Conservation (phyloP, 1,140 invertebrate species). For the Diachasmimorpha longicaudata region DNA sequence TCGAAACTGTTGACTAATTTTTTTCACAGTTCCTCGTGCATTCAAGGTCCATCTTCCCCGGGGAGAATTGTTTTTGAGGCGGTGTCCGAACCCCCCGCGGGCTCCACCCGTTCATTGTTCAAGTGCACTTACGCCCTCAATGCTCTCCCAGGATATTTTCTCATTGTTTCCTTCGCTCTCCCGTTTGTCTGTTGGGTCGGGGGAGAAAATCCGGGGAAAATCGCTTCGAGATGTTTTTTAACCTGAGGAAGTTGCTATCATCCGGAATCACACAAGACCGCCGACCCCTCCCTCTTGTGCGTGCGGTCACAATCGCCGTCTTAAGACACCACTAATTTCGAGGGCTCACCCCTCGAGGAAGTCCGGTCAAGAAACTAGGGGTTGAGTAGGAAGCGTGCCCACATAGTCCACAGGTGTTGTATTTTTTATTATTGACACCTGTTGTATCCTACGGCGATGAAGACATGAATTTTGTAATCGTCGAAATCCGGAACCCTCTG, state of each 20-base stretch:
- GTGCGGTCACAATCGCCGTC: constrained; percentile 33
- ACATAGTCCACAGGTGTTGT: not conserved
- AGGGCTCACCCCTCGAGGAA: constrained; percentile 30
- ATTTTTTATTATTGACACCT: not conserved
- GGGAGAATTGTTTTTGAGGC: not conserved
- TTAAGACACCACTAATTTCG: constrained; percentile 40
- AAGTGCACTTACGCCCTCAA: too few relatives aligned
- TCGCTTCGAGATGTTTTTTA: not conserved
- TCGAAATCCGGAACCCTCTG: too few relatives aligned
- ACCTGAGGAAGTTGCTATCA: not conserved
- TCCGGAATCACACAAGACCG: constrained; percentile 35
- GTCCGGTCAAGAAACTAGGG: constrained; percentile 20
- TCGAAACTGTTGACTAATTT: not conserved
- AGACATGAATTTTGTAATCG: not conserved
- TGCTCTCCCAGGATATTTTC: too few relatives aligned
- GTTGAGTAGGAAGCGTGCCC: not conserved
- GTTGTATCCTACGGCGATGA: not conserved
- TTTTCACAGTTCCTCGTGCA: not conserved
- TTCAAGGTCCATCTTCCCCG: not conserved
- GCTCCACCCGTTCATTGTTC: not conserved
- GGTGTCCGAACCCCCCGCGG: not conserved
- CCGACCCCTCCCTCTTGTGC: constrained; percentile 28
- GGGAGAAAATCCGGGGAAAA: not conserved
- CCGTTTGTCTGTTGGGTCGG: constrained; percentile 8
- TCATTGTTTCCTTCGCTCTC: not conserved